Evolutionary conservation across 2,888 invertebrate species (phyloP), one percentile per base, ranked within the genome.

Genomic region (Nomada ferruginata): DNA sequence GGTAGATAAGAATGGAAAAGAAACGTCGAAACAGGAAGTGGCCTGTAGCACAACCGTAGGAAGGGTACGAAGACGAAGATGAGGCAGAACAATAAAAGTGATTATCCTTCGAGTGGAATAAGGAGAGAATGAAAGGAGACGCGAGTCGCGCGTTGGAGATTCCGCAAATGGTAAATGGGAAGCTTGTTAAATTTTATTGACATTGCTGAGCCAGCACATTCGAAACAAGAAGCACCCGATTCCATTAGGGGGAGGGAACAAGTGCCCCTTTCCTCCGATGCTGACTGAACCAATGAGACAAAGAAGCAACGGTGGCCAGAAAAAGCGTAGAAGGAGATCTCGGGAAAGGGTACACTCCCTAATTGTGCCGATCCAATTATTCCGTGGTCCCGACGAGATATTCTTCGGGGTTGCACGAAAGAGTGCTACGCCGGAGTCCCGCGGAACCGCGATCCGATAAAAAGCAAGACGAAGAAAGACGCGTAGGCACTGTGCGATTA

Each of bases 181-280:
- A 86, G 82, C 91, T 91, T 91, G 91, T 92, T 92, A 91, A 92
- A 91, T 92, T 92, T 91, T 91, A 92, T 91, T 91, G 91, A 87
- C 89, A 85, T 85, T 85, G 85, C 82, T 81, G 87, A 85, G 80
- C 76, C 68, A 76, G 86, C 82, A 83, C 83, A 88, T 90, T 91
- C 89, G 88, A 84, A 82, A 85, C 85, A 90, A 90, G 87, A 88
- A 89, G 83, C 82, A 55, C 76, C 82, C 88, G 88, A 89, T 90
- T 91, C 88, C 90, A 90, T 90, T 89, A 89, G 87, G 81, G 61
- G 80, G 63, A 57, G 83, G 73, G 36, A 57, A 77, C 70, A 65
- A 80, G 82, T 85, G 69, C 66, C 77, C 72, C 83, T 77, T 71
- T 69, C 60, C 66, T 60, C 53, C 68, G 72, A 66, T 53, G 76